phyloP scores from a whole-genome alignment of 2,888 invertebrate species.

The Quadriops clusia region DNA sequence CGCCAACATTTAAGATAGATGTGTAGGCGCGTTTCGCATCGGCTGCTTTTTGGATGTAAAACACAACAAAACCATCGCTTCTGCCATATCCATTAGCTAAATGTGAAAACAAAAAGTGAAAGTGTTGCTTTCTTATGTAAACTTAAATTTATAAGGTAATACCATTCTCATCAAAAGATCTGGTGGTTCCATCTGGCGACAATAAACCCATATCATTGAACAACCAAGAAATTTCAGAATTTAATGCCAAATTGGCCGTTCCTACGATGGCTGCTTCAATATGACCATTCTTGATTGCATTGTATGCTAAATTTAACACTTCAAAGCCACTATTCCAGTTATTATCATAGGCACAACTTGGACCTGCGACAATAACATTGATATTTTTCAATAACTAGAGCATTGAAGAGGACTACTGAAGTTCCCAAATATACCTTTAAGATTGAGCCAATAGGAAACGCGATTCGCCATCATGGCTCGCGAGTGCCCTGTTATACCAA shows the following conservation, averaged over 20 bases:
- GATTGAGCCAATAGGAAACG: constrained; percentile 81
- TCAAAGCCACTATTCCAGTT: constrained; percentile 55
- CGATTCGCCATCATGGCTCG: constrained; percentile 94
- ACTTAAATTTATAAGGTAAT: constrained; percentile 10
- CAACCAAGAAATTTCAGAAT: constrained; percentile 48
- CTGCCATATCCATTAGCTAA: constrained; percentile 69
- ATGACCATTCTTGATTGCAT: constrained; percentile 69
- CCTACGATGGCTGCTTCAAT: constrained; percentile 88
- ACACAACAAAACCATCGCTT: constrained; percentile 65
- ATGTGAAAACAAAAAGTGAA: too few relatives aligned
- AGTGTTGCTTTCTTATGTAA: neutral
- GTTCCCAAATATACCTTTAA: constrained; percentile 48
- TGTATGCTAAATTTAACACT: constrained; percentile 55
- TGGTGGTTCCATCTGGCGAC: constrained; percentile 48
- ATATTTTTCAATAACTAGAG: neutral
- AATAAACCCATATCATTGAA: constrained; percentile 51
- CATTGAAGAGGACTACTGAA: neutral
- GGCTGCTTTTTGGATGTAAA: constrained; percentile 60
- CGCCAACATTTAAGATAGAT: constrained; percentile 43
- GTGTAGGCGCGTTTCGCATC: constrained; percentile 43
- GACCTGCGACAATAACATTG: constrained; percentile 30
- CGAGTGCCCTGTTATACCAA: constrained; percentile 60
- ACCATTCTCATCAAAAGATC: constrained; percentile 54
- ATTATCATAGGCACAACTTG: constrained; percentile 48
- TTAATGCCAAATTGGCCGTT: constrained; percentile 65